A percentile compares a stretch with the other conserved stretches of the same genome.
Evolutionary conservation across 2,888 invertebrate genomes (phyloP).

Genomic region (Pocota personata): DNA sequence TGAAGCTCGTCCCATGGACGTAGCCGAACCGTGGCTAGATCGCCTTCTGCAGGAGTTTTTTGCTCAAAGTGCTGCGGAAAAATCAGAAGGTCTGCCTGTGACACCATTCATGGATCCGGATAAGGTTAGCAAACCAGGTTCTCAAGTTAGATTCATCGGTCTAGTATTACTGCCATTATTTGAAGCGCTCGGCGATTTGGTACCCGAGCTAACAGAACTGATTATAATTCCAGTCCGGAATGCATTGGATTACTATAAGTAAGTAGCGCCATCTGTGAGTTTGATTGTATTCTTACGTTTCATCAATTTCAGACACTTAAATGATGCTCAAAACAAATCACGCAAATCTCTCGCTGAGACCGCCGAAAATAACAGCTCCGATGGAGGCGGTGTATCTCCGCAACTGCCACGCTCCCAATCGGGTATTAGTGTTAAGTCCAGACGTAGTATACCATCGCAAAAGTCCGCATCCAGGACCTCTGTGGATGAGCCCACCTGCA

Average conservation of each 20-base stretch:
- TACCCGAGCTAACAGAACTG: conserved; percentile 88
- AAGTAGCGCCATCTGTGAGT: conserved; percentile 43
- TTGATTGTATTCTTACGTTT: background rate
- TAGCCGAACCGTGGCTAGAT: conserved; percentile 93
- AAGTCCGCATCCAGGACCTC: conserved; percentile 84
- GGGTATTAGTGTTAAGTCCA: conserved; percentile 84
- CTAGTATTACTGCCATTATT: conserved; percentile 91
- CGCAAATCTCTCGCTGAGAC: conserved; percentile 82
- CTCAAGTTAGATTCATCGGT: conserved; percentile 93
- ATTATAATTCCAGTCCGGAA: conserved; percentile 82
- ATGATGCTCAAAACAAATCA: conserved; percentile 82
- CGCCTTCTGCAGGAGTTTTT: conserved; percentile 88
- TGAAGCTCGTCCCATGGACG: conserved; percentile 91
- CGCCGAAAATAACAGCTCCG: conserved; percentile 81
- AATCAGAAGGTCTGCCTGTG: conserved; percentile 91
- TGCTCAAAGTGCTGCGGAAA: conserved; percentile 91
- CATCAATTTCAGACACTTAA: conserved; percentile 79
- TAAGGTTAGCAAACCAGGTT: conserved; percentile 92
- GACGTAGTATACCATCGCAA: conserved; percentile 84
- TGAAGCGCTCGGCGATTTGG: conserved; percentile 89
- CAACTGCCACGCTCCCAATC: conserved; percentile 83
- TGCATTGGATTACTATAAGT: conserved; percentile 83
- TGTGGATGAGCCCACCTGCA: conserved; percentile 83
- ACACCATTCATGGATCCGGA: conserved; percentile 94
- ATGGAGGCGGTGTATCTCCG: conserved; percentile 80